Percentiles rank a stretch among this genome's conserved stretches.
Conservation (phyloP, 2,797 vertebrate species). For the Micromesistius poutassou region DNA sequence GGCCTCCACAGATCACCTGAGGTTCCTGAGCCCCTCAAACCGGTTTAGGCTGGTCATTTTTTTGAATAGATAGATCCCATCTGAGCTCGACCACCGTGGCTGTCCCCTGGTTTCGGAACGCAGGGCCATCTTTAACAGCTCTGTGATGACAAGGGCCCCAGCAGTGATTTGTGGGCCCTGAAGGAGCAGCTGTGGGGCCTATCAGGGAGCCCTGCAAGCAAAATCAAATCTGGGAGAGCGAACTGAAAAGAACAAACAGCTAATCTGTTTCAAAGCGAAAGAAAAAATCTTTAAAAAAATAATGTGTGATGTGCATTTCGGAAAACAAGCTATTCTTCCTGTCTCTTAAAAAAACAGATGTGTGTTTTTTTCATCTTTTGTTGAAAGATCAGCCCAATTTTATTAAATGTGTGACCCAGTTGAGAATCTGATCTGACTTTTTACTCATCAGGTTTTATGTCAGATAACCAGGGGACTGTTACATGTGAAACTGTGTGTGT, state of each 20-base stretch:
- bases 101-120: not conserved
- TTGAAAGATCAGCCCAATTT: too few relatives aligned
- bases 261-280: not conserved
- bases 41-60: slow-evolving; percentile 12
- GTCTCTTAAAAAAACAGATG: too few relatives aligned
- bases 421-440: slow-evolving; percentile 1
- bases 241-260: not conserved
- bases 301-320: not conserved
- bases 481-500: slow-evolving; percentile 14
- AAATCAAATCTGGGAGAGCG: not conserved
- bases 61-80: not conserved
- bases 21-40: slow-evolving; percentile 5
- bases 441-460: not conserved
- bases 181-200: slow-evolving; percentile 15
- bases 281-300: not conserved
- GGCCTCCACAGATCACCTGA: not conserved
- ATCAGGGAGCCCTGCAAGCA: slow-evolving; percentile 9
- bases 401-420: too few relatives aligned
- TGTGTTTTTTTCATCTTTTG: too few relatives aligned
- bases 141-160: slow-evolving; percentile 18
- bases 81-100: slow-evolving; percentile 11
- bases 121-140: slow-evolving; percentile 11
- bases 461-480: slow-evolving; percentile 7
- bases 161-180: slow-evolving; percentile 20
- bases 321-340: too few relatives aligned